Evolutionary conservation across 2,797 vertebrate genomes (phyloP).

Genomic region (Syncerus caffer): DNA sequence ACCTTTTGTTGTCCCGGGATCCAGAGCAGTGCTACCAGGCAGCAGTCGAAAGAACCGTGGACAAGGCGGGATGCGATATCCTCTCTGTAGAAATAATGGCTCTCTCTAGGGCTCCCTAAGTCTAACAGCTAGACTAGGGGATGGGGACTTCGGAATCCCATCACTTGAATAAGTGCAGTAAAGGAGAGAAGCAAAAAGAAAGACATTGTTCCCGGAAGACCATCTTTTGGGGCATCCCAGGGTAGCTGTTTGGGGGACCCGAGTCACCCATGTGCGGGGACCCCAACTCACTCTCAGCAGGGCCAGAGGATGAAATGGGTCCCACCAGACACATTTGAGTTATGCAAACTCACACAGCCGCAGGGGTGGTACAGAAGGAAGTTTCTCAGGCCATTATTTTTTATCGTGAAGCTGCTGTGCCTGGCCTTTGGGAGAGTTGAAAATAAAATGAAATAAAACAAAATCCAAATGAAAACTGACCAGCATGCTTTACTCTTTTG

Average conservation of each 20-base stretch:
- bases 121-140: not conserved
- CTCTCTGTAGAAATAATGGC: conserved; percentile 1
- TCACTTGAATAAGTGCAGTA: not conserved
- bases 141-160: not conserved
- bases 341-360: conserved; percentile 20
- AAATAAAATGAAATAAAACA: conserved; percentile 72
- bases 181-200: not conserved
- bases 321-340: conserved; percentile 32
- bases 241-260: conserved; percentile 8
- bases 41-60: not conserved
- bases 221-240: not conserved
- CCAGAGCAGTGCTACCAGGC: not conserved
- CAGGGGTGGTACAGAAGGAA: conserved; percentile 15
- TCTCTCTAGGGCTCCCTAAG: not conserved
- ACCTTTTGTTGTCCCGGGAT: conserved; percentile 63
- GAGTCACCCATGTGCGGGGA: not conserved
- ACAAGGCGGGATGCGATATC: not conserved
- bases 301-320: not conserved
- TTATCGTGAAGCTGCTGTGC: conserved; percentile 74
- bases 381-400: conserved; percentile 72
- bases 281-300: not conserved
- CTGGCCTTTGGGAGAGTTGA: conserved; percentile 56
- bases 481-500: conserved; percentile 61
- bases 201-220: not conserved
- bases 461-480: conserved; percentile 76